Percentiles rank a stretch among this genome's conserved stretches.
Conservation (phyloP, 2,113 vertebrate genomes). For the Paracanthobrama guichenoti region DNA sequence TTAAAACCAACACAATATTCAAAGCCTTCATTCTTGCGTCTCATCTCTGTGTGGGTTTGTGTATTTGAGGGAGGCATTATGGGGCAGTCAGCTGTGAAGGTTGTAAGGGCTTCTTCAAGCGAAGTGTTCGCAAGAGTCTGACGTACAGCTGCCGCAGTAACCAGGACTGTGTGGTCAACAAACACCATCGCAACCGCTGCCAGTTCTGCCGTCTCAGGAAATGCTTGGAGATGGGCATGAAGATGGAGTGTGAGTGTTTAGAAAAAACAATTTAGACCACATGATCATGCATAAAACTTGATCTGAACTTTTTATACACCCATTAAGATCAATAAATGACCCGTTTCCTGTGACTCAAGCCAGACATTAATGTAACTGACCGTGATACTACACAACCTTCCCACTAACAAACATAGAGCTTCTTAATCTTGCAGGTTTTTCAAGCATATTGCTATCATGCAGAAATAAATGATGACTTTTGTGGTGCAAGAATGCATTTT, state of each 20-base stretch:
- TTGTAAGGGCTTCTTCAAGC: constrained; percentile 99
- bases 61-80: constrained; percentile 86
- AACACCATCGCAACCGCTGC: constrained; percentile 98
- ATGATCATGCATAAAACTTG: not conserved
- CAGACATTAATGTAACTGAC: not conserved
- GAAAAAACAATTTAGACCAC: not conserved
- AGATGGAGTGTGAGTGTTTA: constrained; percentile 92
- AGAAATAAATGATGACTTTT: not conserved
- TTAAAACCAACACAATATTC: no score
- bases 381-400: not conserved
- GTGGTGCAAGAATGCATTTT: no score
- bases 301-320: not conserved
- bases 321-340: not conserved
- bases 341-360: no score
- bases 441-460: not conserved
- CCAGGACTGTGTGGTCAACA: constrained; percentile 98
- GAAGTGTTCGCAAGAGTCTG: constrained; percentile 95
- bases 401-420: not conserved
- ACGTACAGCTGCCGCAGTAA: constrained; percentile 98
- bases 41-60: constrained; percentile 31
- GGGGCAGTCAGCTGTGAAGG: constrained; percentile 98
- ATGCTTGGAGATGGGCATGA: constrained; percentile 99
- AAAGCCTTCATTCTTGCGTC: no score
- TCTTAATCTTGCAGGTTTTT: not conserved
- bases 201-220: constrained; percentile 96